These are phyloP conservation scores for Podarcis muralis DNA, from an alignment of 2,113 vertebrate genomes.

Conservation along the genomic window DNA sequence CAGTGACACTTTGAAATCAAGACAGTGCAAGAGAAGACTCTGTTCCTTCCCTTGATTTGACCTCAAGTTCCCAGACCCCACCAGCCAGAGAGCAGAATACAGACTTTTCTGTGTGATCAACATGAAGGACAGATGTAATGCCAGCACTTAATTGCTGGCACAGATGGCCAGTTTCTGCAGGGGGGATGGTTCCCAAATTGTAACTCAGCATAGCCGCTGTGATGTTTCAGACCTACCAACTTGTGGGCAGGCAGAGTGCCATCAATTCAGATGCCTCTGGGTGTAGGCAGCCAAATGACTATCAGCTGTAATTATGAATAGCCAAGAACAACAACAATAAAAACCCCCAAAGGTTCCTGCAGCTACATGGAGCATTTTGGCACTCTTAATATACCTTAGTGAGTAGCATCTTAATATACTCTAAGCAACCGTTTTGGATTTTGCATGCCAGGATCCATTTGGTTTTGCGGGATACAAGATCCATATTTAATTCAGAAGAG, in stretches of 20 bases:
- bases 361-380: constrained; percentile 39
- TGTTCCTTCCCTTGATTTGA: constrained; percentile 4
- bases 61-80: constrained; percentile 10
- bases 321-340: constrained; percentile 64
- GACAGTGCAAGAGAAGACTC: background rate
- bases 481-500: background rate
- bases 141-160: constrained; percentile 12
- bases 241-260: constrained; percentile 63
- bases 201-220: constrained; percentile 54
- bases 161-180: constrained; percentile 27
- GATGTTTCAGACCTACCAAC: constrained; percentile 60
- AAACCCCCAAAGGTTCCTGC: constrained; percentile 32
- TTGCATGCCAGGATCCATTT: background rate
- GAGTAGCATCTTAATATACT: constrained; percentile 30
- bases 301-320: constrained; percentile 71
- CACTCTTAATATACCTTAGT: constrained; percentile 26
- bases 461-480: background rate
- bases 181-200: constrained; percentile 46
- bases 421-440: constrained; percentile 22
- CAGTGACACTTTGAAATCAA: background rate
- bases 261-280: constrained; percentile 63
- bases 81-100: background rate
- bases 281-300: constrained; percentile 74
- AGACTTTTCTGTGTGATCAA: background rate
- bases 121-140: constrained; percentile 24